These are phyloP conservation scores for Nothocercus julius DNA, from an alignment of 2,113 vertebrate species.

Conservation along the genomic window DNA sequence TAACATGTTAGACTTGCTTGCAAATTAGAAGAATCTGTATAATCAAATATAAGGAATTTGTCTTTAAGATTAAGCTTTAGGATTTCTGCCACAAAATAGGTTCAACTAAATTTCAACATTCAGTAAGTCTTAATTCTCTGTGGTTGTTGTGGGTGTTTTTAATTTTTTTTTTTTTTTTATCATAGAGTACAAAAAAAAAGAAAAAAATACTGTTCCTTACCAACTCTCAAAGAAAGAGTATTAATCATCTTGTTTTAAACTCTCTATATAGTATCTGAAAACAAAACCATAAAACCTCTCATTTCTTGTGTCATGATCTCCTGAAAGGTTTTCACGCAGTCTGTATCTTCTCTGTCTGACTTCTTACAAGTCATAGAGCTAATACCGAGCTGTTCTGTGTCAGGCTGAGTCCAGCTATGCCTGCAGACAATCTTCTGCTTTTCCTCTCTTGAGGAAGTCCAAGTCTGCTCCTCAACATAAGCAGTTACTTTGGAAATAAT, in stretches of 20 bases:
- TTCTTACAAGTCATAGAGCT: neutral
- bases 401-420: neutral
- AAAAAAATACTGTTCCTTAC: neutral
- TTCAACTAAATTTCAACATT: neutral
- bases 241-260: neutral
- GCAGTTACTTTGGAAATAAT: neutral
- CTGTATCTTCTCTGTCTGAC: neutral
- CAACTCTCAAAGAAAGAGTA: neutral
- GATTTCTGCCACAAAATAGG: neutral
- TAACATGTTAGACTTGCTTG: neutral
- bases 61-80: neutral
- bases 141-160: neutral
- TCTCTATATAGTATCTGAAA: neutral
- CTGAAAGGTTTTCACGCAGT: neutral
- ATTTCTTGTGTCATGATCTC: neutral
- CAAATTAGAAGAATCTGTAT: neutral
- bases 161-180: too few relatives aligned
- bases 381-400: neutral
- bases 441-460: neutral
- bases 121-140: neutral
- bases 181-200: neutral
- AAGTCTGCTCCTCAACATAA: neutral
- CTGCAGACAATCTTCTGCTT: neutral
- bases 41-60: neutral
- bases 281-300: neutral